These are phyloP conservation scores for Ips typographus DNA, from an alignment of 1,140 invertebrate genomes.

Conservation along the genomic window DNA sequence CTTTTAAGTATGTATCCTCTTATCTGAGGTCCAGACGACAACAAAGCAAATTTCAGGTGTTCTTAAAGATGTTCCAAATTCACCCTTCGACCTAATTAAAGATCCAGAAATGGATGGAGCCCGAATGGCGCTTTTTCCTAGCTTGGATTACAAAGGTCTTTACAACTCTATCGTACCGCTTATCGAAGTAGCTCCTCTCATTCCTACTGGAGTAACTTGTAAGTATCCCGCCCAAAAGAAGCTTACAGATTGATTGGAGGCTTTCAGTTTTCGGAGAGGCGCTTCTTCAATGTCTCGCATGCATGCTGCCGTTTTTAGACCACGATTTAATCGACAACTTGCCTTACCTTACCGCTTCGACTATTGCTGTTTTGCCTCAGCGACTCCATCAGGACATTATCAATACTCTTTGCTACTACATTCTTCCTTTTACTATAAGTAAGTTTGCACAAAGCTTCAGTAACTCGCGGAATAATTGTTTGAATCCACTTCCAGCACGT, in stretches of 20 bases:
- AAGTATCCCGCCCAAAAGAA: constrained; percentile 20
- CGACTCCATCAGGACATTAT: constrained; percentile 93
- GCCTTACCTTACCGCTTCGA: constrained; percentile 91
- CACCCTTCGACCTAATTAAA: constrained; percentile 86
- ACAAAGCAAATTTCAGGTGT: constrained; percentile 65
- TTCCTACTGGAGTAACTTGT: constrained; percentile 84
- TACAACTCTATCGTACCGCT: constrained; percentile 82
- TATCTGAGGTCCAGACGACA: background rate
- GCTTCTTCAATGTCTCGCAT: constrained; percentile 85
- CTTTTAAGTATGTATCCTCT: constrained; percentile 77
- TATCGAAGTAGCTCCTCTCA: constrained; percentile 78
- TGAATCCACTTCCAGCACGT: constrained; percentile 56
- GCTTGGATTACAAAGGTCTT: constrained; percentile 91
- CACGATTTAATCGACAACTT: constrained; percentile 94
- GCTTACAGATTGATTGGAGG: constrained; percentile 1
- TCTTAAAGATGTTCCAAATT: constrained; percentile 91
- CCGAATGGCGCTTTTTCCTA: constrained; percentile 88
- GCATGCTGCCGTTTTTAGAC: constrained; percentile 94
- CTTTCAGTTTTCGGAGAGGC: constrained; percentile 86
- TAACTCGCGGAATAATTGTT: background rate
- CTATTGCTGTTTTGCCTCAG: constrained; percentile 87
- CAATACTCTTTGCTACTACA: constrained; percentile 92
- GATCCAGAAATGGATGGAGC: constrained; percentile 80
- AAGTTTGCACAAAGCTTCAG: constrained; percentile 52
- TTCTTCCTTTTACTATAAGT: constrained; percentile 96